Percentiles rank a stretch among this genome's conserved stretches.
Conservation (phyloP, 2,113 vertebrate species). For the Rhipidura dahli region DNA sequence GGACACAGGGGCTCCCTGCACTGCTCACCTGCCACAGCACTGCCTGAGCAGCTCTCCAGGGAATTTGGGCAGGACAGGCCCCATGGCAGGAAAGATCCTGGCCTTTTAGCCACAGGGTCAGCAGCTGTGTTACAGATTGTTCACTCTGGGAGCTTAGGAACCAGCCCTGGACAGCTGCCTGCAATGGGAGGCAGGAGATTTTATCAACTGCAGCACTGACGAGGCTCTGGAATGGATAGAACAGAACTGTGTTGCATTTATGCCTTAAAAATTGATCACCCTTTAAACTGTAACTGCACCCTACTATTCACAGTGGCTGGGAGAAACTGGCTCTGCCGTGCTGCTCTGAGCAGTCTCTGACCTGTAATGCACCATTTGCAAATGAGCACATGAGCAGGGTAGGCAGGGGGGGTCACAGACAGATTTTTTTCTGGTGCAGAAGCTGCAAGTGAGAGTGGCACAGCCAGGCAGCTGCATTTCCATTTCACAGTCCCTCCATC, state of each 20-base stretch:
- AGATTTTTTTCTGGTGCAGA: background rate
- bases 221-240: background rate
- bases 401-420: background rate
- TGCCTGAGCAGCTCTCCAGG: background rate
- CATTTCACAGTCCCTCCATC: background rate
- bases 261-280: background rate
- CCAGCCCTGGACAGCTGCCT: background rate
- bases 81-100: background rate
- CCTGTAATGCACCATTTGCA: background rate
- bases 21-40: background rate
- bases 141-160: background rate
- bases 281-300: background rate
- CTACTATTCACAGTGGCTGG: background rate
- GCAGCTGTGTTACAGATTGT: background rate
- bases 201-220: background rate
- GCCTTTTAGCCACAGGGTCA: background rate
- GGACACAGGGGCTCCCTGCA: rapidly evolving
- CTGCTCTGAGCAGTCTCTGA: background rate
- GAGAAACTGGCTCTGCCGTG: background rate
- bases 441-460: background rate
- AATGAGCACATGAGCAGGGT: background rate
- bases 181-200: background rate
- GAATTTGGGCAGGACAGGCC: background rate
- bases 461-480: background rate
- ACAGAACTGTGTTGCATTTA: background rate